Evolutionary conservation across 2,797 vertebrate species (phyloP).

Genomic region (Babyrousa celebensis): DNA sequence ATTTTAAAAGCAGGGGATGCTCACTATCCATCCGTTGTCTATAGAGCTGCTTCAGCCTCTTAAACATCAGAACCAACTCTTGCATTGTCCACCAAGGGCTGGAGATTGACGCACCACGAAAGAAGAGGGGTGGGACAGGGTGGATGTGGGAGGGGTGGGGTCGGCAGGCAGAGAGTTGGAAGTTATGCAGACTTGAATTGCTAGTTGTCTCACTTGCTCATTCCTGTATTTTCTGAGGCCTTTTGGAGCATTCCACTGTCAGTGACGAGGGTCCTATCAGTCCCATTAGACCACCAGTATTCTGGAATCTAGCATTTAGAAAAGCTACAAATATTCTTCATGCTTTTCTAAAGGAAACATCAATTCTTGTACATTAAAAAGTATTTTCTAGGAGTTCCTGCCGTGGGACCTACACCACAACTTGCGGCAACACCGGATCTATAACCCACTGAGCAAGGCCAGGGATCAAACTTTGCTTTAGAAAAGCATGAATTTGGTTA

Average conservation of each 20-base stretch:
- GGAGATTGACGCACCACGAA: neutral
- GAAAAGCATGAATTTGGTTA: too few species aligned
- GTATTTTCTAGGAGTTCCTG: neutral
- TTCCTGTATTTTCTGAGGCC: neutral
- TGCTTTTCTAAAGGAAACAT: neutral
- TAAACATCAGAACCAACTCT: neutral
- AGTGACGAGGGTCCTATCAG: neutral
- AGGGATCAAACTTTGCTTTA: too few species aligned
- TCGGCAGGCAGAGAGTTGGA: neutral
- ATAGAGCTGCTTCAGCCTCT: neutral
- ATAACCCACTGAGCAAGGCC: too few species aligned
- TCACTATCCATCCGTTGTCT: neutral
- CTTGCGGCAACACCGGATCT: too few species aligned
- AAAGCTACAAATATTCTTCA: constrained; percentile 17
- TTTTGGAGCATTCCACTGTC: neutral
- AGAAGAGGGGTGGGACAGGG: neutral
- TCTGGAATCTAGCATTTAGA: neutral
- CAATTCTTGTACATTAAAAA: neutral
- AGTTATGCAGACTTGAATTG: neutral
- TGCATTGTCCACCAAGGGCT: neutral
- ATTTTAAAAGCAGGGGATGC: neutral
- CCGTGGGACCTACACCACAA: too few species aligned
- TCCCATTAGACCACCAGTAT: neutral
- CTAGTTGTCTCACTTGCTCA: neutral
- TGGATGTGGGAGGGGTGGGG: neutral